Base-by-base conservation (phyloP, 2,113 vertebrate species). In the Abramis brama region DNA sequence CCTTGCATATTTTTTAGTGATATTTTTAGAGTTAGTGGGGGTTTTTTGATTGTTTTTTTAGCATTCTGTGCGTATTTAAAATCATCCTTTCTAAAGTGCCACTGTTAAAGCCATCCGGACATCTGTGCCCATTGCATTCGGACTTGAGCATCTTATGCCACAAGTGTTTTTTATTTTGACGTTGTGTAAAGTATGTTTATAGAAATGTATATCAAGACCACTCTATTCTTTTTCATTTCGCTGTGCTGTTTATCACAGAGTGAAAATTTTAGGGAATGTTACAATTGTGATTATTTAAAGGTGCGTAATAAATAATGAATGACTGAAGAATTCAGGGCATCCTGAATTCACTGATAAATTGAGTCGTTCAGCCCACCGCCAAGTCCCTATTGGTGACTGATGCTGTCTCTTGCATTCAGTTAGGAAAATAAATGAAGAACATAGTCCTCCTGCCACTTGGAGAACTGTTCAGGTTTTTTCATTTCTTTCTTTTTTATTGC, bases 371-470 rank as follows among this genome's bases (percentile, higher is more conserved):
- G 23, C 43, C 12, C 43, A 47, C 23, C 12, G 6, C 12, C n/a
- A 47, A 74, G 43, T 74, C 6, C 36, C 23, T 27, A 17, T 45
- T 82, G 81, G 83, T 89, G 83, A 85, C 83, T 33, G 43, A 23
- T 71, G 50, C 66, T 60, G 25, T 55, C 23, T 70, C 81, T 27
- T 43, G 27, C 25, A 27, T 84, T 79, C 87, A 85, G 36, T 55
- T 62, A 71, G 19, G n/a, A 86, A 80, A 88, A 83, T 66, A 62
- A 83, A 86, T 82, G 80, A 52, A 64, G n/a, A 84, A 78, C 86
- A 88, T 79, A 84, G 12, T 74, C 55, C 71, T 86, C 70, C 79
- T 86, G 71, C 62, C 80, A 75, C n/a, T n/a, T 57, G 55, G 52
- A 55, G 36, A 43, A 66, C 79, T 60, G 59, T 71, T 83, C 86